Base-by-base conservation (phyloP, 2,113 vertebrate species). In the Turdus rufiventris region DNA sequence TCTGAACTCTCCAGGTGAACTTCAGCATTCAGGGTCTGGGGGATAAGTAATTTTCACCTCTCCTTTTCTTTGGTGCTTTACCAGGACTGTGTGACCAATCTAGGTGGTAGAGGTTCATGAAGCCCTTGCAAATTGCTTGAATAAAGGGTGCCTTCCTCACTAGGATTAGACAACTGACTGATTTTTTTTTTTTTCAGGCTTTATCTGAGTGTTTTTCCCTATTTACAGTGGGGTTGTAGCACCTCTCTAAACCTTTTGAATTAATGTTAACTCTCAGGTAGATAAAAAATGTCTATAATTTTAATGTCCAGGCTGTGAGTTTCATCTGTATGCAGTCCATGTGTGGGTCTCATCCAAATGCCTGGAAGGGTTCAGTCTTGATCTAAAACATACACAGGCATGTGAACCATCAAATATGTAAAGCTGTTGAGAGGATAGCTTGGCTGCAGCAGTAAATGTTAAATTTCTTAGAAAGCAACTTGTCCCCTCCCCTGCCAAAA, bases 381-480 rank as follows among this genome's bases (percentile, higher is more conserved):
- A 40, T 50, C 29, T 89, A 33, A 93, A 89, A 31, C 58, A 47
- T 53, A 45, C 60, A 20, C 17, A 20, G 48, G 47, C 56, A n/a
- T 31, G 11, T n/a, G 60, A 91, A 42, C 75, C 11, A 43, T 89
- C 23, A 72, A 47, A 73, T 68, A 57, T 5, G 12, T 43, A 65
- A 92, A 75, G 45, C 57, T 92, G 34, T 74, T 92, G 70, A 91
- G 75, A 91, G 70, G 62, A 9, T 79, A 66, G 40, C 45, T 91
- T 91, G 74, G 33, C 78, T 94, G 34, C 47, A 73, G 50, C 34
- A 60, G 58, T 88, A 89, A 76, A 91, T 15, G 12, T 42, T 80
- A 42, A 19, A 85, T 87, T 94, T 92, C 90, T 93, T 95, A 80
- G 88, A 96, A 92, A 96, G 91, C 85, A 90, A 19, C 56, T 17